phyloP scores from a whole-genome alignment of 2,888 invertebrate genomes.

The Eristalinus aeneus region DNA sequence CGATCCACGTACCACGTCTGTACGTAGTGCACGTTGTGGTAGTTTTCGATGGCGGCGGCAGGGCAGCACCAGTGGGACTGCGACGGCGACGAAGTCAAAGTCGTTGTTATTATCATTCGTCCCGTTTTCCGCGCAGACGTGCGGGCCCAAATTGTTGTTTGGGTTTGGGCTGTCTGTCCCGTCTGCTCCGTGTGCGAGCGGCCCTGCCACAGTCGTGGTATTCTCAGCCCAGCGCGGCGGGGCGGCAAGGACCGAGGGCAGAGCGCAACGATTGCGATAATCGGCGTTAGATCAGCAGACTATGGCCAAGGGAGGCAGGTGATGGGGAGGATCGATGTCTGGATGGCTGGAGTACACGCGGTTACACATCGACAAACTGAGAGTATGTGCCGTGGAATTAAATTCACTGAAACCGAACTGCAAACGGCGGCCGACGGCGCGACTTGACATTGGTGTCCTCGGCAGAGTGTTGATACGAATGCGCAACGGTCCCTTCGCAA shows the following conservation, averaged over 20 bases:
- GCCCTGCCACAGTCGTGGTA: neutral
- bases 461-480: slow-evolving; percentile 59
- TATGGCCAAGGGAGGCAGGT: neutral
- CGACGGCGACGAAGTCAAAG: neutral
- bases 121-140: slow-evolving; percentile 32
- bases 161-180: slow-evolving; percentile 29
- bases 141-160: slow-evolving; percentile 52
- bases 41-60: slow-evolving; percentile 2
- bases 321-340: slow-evolving; percentile 20
- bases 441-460: neutral
- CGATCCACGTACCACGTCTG: slow-evolving; percentile 64
- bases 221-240: neutral
- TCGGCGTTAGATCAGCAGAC: slow-evolving; percentile 55
- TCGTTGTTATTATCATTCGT: slow-evolving; percentile 42
- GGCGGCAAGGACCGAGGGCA: neutral
- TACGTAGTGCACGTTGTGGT: slow-evolving; percentile 38
- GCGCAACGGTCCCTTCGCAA: slow-evolving; percentile 44
- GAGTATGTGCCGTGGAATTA: slow-evolving; percentile 63
- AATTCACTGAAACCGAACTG: slow-evolving; percentile 58
- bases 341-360: slow-evolving; percentile 36
- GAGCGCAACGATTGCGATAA: slow-evolving; percentile 31
- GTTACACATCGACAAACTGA: slow-evolving; percentile 44
- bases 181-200: slow-evolving; percentile 25
- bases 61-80: slow-evolving; percentile 11
- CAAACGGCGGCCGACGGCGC: slow-evolving; percentile 9